These are phyloP conservation scores for Dioctria linearis DNA, from an alignment of 2,888 invertebrate species.

Conservation along the genomic window DNA sequence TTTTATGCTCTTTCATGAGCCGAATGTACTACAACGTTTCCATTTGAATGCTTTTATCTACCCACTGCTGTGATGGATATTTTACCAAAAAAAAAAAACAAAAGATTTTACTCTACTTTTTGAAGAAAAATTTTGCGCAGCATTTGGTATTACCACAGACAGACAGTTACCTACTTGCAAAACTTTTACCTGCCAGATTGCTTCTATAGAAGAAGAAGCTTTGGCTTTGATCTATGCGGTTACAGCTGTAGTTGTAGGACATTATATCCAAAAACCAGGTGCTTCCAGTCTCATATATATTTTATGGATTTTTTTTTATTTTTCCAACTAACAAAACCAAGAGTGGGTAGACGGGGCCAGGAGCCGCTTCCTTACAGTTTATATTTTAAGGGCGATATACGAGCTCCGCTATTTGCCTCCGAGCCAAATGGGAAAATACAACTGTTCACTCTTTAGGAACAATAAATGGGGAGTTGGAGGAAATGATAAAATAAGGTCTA, in stretches of 20 bases:
- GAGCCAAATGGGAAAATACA: neutral
- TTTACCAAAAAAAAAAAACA: too few species aligned
- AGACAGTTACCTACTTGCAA: too few species aligned
- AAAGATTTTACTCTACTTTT: too few species aligned
- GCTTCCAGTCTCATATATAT: constrained; percentile 59
- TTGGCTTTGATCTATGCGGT: neutral
- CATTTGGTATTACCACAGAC: too few species aligned
- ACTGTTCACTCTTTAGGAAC: constrained; percentile 13
- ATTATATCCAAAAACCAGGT: constrained; percentile 55
- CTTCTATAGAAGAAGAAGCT: too few species aligned
- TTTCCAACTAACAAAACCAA: neutral
- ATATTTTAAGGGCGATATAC: constrained; percentile 7
- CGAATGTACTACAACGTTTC: neutral
- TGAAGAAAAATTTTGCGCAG: too few species aligned
- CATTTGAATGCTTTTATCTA: neutral
- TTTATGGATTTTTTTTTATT: constrained; percentile 45
- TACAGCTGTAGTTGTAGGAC: constrained; percentile 12
- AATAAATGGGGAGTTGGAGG: constrained; percentile 21
- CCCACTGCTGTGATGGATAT: too few species aligned
- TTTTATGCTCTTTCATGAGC: neutral
- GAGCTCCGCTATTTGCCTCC: neutral
- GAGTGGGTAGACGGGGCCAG: neutral
- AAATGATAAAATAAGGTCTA: constrained; percentile 40
- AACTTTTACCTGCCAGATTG: too few species aligned
- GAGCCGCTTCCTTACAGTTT: neutral